Evolutionary conservation across 1,140 invertebrate genomes (phyloP), one percentile per base, ranked within the genome.

Genomic region (Platyscapa corneri): DNA sequence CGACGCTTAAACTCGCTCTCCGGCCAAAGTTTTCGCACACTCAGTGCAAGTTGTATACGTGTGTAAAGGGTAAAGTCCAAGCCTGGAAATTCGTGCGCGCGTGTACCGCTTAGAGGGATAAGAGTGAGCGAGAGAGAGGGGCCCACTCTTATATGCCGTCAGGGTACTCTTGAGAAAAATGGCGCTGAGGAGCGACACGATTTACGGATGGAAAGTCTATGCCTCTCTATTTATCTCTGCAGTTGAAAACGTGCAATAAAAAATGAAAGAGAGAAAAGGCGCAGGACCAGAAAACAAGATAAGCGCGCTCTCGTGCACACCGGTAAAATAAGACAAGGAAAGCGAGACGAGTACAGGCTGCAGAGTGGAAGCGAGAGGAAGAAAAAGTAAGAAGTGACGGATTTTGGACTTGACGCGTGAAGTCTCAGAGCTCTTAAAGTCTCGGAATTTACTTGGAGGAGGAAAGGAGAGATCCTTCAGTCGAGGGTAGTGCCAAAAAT

Each of bases 81-180:
- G 49, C 34, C 76, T 32, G n/a, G 53, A 64, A 78, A 37, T 77
- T 56, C 75, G n/a, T 42, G 27, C 0, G 18, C 27, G 27, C 46
- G 75, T 32, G 70, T 8, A 23, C 27, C 23, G 70, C 2, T 7
- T 0, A 77, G 46, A 34, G 16, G 23, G 75, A 49, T n/a, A 27
- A 77, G 49, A 56, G 75, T 49, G 74, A 76, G 42, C 49, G 74
- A 46, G 37, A 76, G 74, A 46, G 46, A 53, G 30, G 8, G 42
- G 87, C 78, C 72, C 86, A 86, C 88, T 91, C 88, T 85, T 86
- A 87, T 89, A 90, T 89, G 88, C 89, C 84, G 89, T 89, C 89
- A 87, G 86, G 87, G 82, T 75, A 20, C 53, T 82, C 86, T 88
- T 34, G 87, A 90, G 90, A 91, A 89, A 92, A 91, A 91, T 92